A percentile compares a stretch with the other conserved stretches of the same genome.
Evolutionary conservation across 2,888 invertebrate species (phyloP).

Genomic region (Nezara viridula): DNA sequence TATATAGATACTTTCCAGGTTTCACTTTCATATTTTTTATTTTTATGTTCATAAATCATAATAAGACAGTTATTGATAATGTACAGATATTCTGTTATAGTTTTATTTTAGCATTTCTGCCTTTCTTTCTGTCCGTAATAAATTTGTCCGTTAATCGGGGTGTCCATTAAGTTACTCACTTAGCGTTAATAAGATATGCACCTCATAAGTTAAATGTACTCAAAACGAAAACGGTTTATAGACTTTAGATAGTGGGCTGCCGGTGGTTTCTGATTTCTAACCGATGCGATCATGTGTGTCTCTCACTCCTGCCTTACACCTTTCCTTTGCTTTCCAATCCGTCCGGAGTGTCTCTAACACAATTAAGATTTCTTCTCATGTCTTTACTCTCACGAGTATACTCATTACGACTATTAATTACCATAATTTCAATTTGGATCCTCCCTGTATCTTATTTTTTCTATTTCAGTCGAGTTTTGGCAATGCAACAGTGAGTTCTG

Average conservation of each 20-base stretch:
- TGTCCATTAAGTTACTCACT: too few relatives aligned
- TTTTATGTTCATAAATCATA: too few relatives aligned
- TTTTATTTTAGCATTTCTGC: too few relatives aligned
- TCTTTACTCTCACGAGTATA: not conserved
- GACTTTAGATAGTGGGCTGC: not conserved
- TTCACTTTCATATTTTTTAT: too few relatives aligned
- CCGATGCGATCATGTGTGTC: constrained; percentile 38
- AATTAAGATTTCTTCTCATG: not conserved
- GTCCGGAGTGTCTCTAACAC: constrained; percentile 2
- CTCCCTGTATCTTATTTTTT: too few relatives aligned
- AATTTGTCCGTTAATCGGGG: not conserved
- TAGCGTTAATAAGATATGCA: too few relatives aligned
- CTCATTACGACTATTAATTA: not conserved
- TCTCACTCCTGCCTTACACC: constrained; percentile 15
- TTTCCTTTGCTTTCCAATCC: constrained; percentile 45
- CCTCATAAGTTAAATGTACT: not conserved
- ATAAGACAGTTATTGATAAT: too few relatives aligned
- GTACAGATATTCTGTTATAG: too few relatives aligned
- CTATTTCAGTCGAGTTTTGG: too few relatives aligned
- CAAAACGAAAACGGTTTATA: not conserved
- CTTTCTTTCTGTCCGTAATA: too few relatives aligned
- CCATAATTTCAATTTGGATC: not conserved
- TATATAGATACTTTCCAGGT: too few relatives aligned
- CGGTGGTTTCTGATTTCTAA: constrained; percentile 43
- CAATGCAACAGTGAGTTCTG: too few relatives aligned